These are phyloP conservation scores for Phortica variegata DNA, from an alignment of 1,140 invertebrate genomes.

Conservation along the genomic window DNA sequence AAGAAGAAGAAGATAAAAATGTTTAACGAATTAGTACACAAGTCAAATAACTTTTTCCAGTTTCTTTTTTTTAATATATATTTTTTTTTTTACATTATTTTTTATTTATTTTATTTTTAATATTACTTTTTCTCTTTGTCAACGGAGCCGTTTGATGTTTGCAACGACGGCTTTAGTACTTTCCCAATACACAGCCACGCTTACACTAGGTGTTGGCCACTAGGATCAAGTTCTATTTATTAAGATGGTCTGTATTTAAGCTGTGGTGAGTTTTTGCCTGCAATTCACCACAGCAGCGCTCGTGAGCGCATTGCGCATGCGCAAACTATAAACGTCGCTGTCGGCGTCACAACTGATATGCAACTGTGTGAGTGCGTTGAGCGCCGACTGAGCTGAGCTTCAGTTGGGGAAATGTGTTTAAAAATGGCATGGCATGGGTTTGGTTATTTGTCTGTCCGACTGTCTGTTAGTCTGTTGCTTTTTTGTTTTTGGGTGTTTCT, in stretches of 20 bases:
- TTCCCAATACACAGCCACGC: constrained; percentile 57
- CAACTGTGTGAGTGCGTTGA: too few relatives aligned
- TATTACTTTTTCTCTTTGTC: too few relatives aligned
- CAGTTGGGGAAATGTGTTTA: constrained; percentile 21
- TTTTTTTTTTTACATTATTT: too few relatives aligned
- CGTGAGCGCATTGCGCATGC: constrained; percentile 22
- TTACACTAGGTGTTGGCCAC: constrained; percentile 57
- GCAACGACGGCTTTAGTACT: constrained; percentile 29
- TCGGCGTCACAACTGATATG: too few relatives aligned
- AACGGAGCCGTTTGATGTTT: too few relatives aligned
- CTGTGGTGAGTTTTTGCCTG: constrained; percentile 28
- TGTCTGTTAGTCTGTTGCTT: constrained; percentile 1
- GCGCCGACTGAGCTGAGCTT: constrained; percentile 27
- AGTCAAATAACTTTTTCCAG: constrained; percentile 4
- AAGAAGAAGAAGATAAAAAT: constrained; percentile 20
- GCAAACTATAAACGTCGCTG: too few relatives aligned
- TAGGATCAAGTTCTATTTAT: constrained; percentile 57
- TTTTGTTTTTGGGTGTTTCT: constrained; percentile 10
- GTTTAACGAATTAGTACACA: constrained; percentile 23
- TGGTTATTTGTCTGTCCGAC: constrained; percentile 15
- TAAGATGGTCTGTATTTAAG: constrained; percentile 43
- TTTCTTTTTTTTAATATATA: constrained; percentile 12
- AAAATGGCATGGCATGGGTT: constrained; percentile 32
- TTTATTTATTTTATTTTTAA: too few relatives aligned
- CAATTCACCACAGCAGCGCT: constrained; percentile 16